Evolutionary conservation across 2,113 vertebrate genomes (phyloP).

Genomic region (Apodemus sylvaticus): DNA sequence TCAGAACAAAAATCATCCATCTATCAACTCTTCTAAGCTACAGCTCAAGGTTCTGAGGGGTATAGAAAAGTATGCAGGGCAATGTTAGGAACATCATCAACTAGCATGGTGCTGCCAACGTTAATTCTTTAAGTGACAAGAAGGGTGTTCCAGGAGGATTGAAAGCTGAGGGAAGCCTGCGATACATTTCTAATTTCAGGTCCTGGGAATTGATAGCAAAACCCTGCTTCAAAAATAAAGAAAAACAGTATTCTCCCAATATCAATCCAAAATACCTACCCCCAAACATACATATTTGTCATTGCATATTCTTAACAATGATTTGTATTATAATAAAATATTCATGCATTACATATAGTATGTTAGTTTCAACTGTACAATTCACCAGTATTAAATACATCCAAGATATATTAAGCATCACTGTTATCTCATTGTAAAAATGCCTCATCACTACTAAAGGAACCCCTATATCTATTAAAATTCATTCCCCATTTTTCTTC

Average conservation of each 20-base stretch:
- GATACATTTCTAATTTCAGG: neutral
- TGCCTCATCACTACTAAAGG: neutral
- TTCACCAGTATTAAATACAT: neutral
- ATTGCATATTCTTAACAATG: neutral
- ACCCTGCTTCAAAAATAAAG: neutral
- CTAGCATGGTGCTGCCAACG: neutral
- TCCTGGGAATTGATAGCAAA: neutral
- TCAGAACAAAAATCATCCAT: neutral
- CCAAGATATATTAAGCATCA: neutral
- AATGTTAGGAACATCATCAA: neutral
- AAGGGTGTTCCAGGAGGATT: neutral
- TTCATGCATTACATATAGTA: neutral
- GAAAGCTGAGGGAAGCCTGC: neutral
- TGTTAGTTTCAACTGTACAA: neutral
- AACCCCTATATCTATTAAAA: neutral
- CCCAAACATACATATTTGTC: neutral
- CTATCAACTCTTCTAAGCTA: neutral
- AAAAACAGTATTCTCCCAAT: neutral
- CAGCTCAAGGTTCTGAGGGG: neutral
- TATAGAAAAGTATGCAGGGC: neutral
- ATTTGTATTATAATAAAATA: neutral
- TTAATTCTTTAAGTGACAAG: neutral
- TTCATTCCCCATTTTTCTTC: neutral
- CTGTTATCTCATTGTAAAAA: neutral
- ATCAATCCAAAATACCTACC: neutral